phyloP scores from a whole-genome alignment of 2,797 vertebrate genomes.

The Urocyon cinereoargenteus region DNA sequence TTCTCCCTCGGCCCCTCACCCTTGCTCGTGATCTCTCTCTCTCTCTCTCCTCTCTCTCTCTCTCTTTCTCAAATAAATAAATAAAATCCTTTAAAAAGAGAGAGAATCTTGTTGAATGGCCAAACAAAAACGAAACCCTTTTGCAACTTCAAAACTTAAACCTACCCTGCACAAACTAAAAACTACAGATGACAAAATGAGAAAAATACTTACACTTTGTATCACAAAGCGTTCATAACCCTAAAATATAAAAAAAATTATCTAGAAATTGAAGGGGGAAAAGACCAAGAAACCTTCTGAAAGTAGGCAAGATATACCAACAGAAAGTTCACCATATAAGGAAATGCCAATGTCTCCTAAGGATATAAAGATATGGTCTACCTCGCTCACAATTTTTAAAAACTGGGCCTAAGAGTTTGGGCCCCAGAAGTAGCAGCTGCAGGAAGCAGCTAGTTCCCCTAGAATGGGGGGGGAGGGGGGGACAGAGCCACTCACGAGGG shows the following conservation, averaged over 20 bases:
- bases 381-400: background rate
- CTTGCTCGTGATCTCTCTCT: too few species aligned
- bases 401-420: background rate
- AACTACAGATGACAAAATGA: background rate
- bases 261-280: background rate
- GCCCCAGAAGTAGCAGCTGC: background rate
- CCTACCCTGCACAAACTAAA: background rate
- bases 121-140: conserved; percentile 8
- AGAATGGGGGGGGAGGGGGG: background rate
- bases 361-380: background rate
- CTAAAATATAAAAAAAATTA: background rate
- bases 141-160: background rate
- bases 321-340: background rate
- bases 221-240: background rate
- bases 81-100: too few species aligned
- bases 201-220: background rate
- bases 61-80: too few species aligned
- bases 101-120: background rate
- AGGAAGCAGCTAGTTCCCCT: background rate
- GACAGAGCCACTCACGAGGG: background rate
- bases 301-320: background rate
- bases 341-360: background rate
- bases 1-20: too few species aligned
- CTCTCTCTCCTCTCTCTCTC: too few species aligned
- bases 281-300: background rate